Percentiles rank a stretch among this genome's conserved stretches.
Conservation (phyloP, 2,888 invertebrate genomes). For the Apamea anceps region DNA sequence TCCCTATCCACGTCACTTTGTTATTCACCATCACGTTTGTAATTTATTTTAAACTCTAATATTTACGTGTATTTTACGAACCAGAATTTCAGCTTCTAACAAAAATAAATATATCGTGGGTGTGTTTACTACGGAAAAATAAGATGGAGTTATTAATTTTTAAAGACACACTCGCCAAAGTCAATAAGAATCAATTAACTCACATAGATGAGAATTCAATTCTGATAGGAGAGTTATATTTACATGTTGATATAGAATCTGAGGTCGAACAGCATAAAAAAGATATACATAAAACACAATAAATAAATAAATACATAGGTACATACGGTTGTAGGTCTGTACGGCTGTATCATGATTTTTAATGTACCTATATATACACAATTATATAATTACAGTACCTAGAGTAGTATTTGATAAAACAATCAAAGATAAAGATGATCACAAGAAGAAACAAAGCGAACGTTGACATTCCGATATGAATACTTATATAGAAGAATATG, state of each 20-base stretch:
- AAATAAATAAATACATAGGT: too few species aligned
- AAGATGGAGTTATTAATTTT: slow-evolving; percentile 7
- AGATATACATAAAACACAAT: too few species aligned
- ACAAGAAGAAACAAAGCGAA: slow-evolving; percentile 5
- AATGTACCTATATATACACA: too few species aligned
- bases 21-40: slow-evolving; percentile 18
- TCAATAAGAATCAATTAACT: background rate
- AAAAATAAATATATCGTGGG: slow-evolving; percentile 30
- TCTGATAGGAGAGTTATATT: background rate
- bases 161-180: background rate
- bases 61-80: slow-evolving; percentile 35
- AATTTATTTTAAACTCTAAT: slow-evolving; percentile 35
- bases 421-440: slow-evolving; percentile 12
- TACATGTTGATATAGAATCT: background rate
- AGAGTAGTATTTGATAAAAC: background rate
- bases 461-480: slow-evolving; percentile 7
- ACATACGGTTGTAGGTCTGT: too few species aligned
- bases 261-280: background rate
- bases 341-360: too few species aligned
- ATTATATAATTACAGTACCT: too few species aligned
- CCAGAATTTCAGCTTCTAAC: slow-evolving; percentile 26
- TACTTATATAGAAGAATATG: background rate
- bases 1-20: slow-evolving; percentile 21
- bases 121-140: slow-evolving; percentile 13
- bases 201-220: background rate